Conservation (phyloP, 2,113 vertebrate species). For the Saguinus midas region DNA sequence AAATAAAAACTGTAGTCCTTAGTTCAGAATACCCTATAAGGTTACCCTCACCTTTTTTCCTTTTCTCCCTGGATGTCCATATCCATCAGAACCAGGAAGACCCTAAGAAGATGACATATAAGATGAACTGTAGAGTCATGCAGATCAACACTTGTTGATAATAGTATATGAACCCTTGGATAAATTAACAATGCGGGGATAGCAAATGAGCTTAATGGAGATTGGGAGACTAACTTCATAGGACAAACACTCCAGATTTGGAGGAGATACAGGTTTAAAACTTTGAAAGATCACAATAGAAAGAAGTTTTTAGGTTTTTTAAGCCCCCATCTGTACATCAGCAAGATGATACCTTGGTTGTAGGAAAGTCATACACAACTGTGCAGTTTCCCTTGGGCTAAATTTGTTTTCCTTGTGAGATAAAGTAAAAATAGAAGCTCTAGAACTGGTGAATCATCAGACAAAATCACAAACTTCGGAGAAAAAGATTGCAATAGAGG, state of each 20-base stretch:
- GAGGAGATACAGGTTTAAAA: not conserved
- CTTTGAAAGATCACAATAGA: not conserved
- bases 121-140: not conserved
- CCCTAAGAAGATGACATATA: conserved; percentile 71
- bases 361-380: not conserved
- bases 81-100: conserved; percentile 79
- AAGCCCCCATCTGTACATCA: not conserved
- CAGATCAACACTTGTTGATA: not conserved
- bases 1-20: not conserved
- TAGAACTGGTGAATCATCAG: not conserved
- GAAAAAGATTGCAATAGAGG: not conserved
- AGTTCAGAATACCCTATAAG: not conserved
- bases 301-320: not conserved
- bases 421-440: not conserved
- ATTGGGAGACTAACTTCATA: not conserved
- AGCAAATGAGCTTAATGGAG: not conserved
- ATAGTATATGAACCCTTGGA: not conserved
- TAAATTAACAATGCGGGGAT: not conserved
- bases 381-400: not conserved
- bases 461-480: not conserved
- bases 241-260: not conserved
- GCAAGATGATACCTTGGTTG: not conserved
- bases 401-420: not conserved
- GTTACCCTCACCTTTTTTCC: conserved; percentile 83
- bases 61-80: conserved; percentile 83